Base-by-base conservation (phyloP, 2,888 invertebrate genomes). In the Aelia acuminata region DNA sequence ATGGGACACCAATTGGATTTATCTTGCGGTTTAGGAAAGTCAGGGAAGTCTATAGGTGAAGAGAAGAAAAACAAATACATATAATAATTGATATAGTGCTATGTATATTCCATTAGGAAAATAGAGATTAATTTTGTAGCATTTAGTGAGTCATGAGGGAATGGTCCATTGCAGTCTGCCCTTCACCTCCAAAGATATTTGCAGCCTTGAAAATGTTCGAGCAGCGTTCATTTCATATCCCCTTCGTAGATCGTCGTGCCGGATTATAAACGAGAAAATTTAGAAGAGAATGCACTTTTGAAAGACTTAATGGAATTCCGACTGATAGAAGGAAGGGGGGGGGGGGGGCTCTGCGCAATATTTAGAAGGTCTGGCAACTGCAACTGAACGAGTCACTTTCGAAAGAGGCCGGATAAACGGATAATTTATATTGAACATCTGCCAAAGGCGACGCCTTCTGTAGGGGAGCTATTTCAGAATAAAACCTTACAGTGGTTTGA, bases 281-380 rank as follows among this genome's bases (percentile, higher is more conserved):
- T 18, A 35, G 63, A 35, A 70, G 31, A 26, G 35, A 70, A 20
- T 70, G 31, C 63, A 70, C 31, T 70, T 70, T 35, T 35, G 63
- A 70, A 70, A 70, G 31, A 70, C 63, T 70, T 70, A 70, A 70
- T 70, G 63, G 63, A 70, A 26, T n/a, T 49, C 20, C 53, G n/a
- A 26, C 26, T 35, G 63, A 70, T 70, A 35, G 53, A 13, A 3
- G n/a, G 0, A 26, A 57, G 26, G 13, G 0, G 26, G 10, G 13
- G 26, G 57, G 26, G 4, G 26, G 8, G n/a, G 53, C 11, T 18
- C 31, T 70, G 57, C 26, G 57, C 26, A 26, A 57, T 26, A 57
- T 57, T 57, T 57, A 57, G 57, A 57, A 57, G 57, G 57, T 13
- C 11, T 31, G 35, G 3, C 35, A 8, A 70, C 5, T 70, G 63